Conservation (phyloP, 1,140 invertebrate genomes). For the Galendromus occidentalis region DNA sequence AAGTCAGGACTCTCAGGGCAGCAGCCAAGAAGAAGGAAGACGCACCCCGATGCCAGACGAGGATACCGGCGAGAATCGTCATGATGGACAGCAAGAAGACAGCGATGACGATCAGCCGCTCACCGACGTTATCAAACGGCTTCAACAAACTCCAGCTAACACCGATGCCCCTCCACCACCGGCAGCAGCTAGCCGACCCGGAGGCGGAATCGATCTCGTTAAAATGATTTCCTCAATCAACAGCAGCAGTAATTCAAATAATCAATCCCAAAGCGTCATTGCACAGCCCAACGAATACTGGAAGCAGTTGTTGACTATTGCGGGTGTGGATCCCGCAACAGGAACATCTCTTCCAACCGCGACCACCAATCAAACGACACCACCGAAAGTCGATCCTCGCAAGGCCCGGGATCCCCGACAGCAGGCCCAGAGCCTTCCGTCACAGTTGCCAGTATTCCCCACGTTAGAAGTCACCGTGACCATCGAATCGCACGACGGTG, state of each 20-base stretch:
- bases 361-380: not conserved
- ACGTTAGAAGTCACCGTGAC: not conserved
- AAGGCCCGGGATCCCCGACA: not conserved
- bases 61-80: not conserved
- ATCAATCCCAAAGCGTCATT: not conserved
- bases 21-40: not conserved
- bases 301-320: slow-evolving; percentile 8
- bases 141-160: not conserved
- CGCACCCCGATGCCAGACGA: slow-evolving; percentile 5
- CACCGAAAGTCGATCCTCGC: not conserved
- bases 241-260: not conserved
- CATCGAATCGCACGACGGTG: not conserved
- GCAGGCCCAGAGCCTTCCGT: not conserved
- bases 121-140: not conserved
- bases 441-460: not conserved
- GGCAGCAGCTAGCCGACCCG: not conserved
- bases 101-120: not conserved
- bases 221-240: slow-evolving; percentile 5
- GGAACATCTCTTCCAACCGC: not conserved
- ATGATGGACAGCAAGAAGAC: not conserved
- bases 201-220: not conserved
- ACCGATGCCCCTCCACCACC: not conserved
- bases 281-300: not conserved
- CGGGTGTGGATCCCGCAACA: slow-evolving; percentile 7
- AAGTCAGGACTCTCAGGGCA: slow-evolving; percentile 6